phyloP scores from a whole-genome alignment of 2,113 vertebrate genomes.

The Neogobius melanostomus region DNA sequence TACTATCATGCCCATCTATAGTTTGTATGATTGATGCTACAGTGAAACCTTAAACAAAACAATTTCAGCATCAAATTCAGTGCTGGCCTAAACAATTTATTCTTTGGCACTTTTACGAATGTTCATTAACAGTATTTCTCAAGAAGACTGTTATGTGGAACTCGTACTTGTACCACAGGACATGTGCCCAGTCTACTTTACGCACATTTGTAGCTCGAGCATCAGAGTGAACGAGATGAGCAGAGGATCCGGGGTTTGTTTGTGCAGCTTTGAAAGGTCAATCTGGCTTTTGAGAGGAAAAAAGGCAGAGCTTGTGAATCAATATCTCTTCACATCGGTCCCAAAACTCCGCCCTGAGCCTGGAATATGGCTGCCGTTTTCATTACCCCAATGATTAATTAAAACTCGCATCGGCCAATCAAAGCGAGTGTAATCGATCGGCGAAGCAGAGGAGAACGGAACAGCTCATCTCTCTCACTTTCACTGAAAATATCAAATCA shows the following conservation, averaged over 20 bases:
- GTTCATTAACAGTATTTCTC: no score
- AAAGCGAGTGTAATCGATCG: constrained; percentile 55
- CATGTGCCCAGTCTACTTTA: background rate
- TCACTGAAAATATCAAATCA: constrained; percentile 43
- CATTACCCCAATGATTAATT: constrained; percentile 71
- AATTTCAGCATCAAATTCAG: no score
- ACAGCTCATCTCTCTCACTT: constrained; percentile 38
- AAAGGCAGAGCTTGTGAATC: constrained; percentile 57
- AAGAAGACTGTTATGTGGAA: no score
- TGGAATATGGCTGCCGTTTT: constrained; percentile 59
- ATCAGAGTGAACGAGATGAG: constrained; percentile 18
- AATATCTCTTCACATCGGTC: constrained; percentile 56
- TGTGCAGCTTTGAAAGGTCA: constrained; percentile 58
- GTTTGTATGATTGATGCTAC: no score
- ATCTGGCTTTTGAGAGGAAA: constrained; percentile 43
- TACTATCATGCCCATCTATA: no score
- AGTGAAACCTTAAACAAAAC: no score
- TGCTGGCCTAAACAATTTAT: no score
- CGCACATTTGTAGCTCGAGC: background rate
- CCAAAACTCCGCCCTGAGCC: constrained; percentile 41
- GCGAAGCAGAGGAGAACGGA: background rate
- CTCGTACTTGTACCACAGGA: no score
- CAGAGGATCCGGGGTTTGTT: constrained; percentile 35
- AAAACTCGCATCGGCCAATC: constrained; percentile 55
- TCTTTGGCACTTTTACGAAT: no score